Base-by-base conservation (phyloP, 1,140 invertebrate species). In the Globodera rostochiensis region DNA sequence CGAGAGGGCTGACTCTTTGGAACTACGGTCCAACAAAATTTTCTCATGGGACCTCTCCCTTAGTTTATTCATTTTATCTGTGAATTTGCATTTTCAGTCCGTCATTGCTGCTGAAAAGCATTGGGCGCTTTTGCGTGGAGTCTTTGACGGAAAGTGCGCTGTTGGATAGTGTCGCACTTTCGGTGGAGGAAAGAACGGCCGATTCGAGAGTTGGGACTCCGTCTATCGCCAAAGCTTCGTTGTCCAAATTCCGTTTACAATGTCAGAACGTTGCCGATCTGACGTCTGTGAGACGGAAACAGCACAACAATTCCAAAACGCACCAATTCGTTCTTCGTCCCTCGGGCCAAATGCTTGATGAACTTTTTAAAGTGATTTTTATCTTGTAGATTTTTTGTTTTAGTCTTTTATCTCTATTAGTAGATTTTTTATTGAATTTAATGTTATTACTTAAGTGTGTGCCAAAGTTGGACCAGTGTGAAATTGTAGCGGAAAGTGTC, bases 301-400 rank as follows among this genome's bases (percentile, higher is more conserved):
- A 15, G 57, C 11, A 45, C 67, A 70, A 70, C 67, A 21, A 36
- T 71, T 25, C 71, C 50, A 78, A 69, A 13, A 21, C 77, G 1
- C 66, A 36, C 25, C 49, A 66, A 15, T 45, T 78, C n/a, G 11
- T 70, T 69, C 25, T 82, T 9, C 46, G 70, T 8, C 81, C 81
- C 9, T 69, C 81, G 7, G 73, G 78, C 9, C 36, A 53, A 57
- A 50, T 82, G 19, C 13, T 82, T 25, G 73, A 74, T 15, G 60
- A 74, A 45, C 69, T 82, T 19, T 82, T 82, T 64, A 74, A 82
- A 69, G 81, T 82, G 25, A 45, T 7, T 19, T 49, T 45, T 53
- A 57, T 75, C 8, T 75, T 15, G n/a, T 46, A 49, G 3, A 25
- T 36, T 45, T 57, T 46, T n/a, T n/a, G n/a, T n/a, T n/a, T n/a